Conservation (phyloP, 2,113 vertebrate genomes). For the Heloderma charlesbogerti region DNA sequence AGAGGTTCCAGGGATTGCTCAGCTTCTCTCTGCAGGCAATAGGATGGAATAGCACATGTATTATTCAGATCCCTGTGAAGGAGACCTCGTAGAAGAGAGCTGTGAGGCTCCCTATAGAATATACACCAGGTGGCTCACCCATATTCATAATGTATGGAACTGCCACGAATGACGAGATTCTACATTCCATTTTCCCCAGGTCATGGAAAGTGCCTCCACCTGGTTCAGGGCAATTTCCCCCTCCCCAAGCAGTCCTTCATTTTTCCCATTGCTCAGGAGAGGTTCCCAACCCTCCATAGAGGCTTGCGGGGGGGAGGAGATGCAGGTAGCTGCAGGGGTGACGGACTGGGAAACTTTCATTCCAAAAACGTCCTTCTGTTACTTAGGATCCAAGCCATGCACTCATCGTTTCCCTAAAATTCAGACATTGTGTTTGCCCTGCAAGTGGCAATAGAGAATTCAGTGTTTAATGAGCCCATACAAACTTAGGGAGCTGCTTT, state of each 20-base stretch:
- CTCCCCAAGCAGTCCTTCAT: background rate
- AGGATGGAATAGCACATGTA: background rate
- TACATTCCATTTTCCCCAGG: background rate
- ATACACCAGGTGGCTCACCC: background rate
- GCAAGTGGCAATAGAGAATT: background rate
- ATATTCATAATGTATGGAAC: background rate
- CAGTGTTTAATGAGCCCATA: background rate
- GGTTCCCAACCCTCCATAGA: too few species aligned
- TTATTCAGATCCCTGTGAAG: background rate
- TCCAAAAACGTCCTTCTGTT: background rate
- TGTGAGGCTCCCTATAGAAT: background rate
- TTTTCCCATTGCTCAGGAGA: too few species aligned
- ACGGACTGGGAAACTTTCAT: background rate
- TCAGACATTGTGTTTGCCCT: background rate
- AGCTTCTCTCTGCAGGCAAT: background rate
- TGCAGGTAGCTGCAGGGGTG: background rate
- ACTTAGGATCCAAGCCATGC: too few species aligned
- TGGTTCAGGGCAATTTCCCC: background rate
- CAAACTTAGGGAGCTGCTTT: too few species aligned
- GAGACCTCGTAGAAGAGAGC: background rate
- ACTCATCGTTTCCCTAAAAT: background rate
- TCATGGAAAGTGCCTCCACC: background rate
- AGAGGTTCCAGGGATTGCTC: background rate
- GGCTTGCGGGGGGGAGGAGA: background rate
- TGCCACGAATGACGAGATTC: background rate